Evolutionary conservation across 2,888 invertebrate genomes (phyloP), one percentile per base, ranked within the genome.

Genomic region (Cecidostiba fungosa): DNA sequence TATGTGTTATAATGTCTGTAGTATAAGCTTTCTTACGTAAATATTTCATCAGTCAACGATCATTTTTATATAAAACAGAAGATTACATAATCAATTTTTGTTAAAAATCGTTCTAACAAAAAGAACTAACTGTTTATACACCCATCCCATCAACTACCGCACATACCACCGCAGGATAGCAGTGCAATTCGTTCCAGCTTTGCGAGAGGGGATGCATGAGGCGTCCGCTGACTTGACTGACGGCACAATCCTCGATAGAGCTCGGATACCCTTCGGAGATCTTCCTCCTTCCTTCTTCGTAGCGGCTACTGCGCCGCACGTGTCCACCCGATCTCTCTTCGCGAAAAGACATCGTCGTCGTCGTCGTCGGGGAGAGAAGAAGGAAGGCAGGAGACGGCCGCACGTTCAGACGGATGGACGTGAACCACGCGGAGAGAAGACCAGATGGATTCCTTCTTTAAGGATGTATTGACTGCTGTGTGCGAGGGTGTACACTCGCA

Each of bases 231-330:
- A 82, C 76, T 89, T 91, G 92, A 92, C 89, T 92, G 92, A 92
- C 92, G 92, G 92, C 90, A 92, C 92, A 92, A 92, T 92, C 91
- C 92, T 89, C 90, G 90, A 91, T 91, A 88, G 89, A 86, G 69
- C 74, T 81, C 77, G 39, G 88, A 89, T 88, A 88, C 82, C 79
- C 79, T 70, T 69, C 69, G 12, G 81, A 69, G 86, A 88, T 87
- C 87, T 66, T 77, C 69, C 50, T 62, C 50, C 54, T 81, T 69
- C 72, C 62, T 50, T 59, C 77, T 84, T 26, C 70, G 23, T 39
- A 2, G 39, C 43, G n/a, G 72, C 43, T 73, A 39, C 72, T 36
- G 1, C 19, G 23, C n/a, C 43, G 12, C n/a, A 12, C 23, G 74
- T 39, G 74, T 85, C 82, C 82, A 74, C 82, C 82, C 78, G 85